Conservation (phyloP, 23 tunicate species). For the Botrylloides violaceus region DNA sequence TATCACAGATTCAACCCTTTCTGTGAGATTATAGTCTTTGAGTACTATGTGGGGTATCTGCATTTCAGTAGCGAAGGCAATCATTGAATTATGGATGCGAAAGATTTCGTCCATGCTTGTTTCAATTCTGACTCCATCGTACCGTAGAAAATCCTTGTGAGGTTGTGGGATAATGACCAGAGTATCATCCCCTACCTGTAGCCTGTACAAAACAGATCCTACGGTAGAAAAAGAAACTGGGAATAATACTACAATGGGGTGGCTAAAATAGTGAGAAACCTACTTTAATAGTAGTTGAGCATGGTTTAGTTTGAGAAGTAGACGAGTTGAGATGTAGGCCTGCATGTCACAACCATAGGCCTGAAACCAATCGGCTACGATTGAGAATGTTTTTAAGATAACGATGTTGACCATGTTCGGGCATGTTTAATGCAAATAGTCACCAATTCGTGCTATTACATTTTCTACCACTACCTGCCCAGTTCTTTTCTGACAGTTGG, state of each 20-base stretch:
- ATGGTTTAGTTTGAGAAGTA: too few species aligned
- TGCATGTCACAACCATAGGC: too few species aligned
- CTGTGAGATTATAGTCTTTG: background rate
- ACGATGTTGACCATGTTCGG: too few species aligned
- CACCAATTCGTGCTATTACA: too few species aligned
- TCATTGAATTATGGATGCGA: background rate
- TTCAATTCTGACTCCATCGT: background rate
- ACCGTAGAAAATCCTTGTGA: background rate
- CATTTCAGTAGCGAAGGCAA: background rate
- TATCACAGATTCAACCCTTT: background rate
- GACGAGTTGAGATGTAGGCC: too few species aligned
- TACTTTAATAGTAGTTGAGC: too few species aligned
- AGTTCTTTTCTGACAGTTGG: background rate
- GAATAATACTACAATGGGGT: too few species aligned
- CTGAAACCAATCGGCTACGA: too few species aligned
- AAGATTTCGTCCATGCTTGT: background rate
- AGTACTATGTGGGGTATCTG: background rate
- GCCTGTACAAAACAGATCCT: background rate
- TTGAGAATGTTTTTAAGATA: too few species aligned
- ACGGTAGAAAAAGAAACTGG: too few species aligned
- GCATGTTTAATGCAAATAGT: too few species aligned
- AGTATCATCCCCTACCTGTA: background rate
- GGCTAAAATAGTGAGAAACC: too few species aligned
- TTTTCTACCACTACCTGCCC: background rate
- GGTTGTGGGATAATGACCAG: background rate